Percentiles rank a stretch among this genome's conserved stretches.
phyloP scores from a whole-genome alignment of 2,113 vertebrate genomes.

The Microcebus murinus region DNA sequence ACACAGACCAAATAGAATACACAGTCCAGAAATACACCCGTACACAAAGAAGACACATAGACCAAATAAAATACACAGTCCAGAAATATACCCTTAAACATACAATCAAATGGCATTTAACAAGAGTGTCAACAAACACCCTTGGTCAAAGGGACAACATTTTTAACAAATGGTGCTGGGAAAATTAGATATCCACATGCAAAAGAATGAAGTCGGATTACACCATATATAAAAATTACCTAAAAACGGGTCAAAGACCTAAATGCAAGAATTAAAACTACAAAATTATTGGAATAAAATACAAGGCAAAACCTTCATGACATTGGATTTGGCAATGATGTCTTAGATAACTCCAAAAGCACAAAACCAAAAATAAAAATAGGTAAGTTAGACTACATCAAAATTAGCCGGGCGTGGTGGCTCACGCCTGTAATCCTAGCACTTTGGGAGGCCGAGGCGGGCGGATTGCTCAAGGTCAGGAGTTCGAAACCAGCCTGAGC shows the following conservation, averaged over 20 bases:
- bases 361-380: background rate
- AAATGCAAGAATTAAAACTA: background rate
- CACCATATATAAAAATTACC: background rate
- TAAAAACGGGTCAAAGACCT: background rate
- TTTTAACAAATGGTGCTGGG: background rate
- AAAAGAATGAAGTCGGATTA: background rate
- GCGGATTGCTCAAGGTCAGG: no score
- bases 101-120: background rate
- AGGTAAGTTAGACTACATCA: background rate
- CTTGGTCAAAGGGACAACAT: background rate
- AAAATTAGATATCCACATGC: background rate
- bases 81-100: background rate
- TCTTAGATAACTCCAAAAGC: background rate
- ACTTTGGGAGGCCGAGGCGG: no score
- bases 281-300: background rate
- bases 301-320: background rate
- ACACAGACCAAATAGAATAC: background rate
- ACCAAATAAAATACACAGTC: background rate
- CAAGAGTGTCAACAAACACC: background rate
- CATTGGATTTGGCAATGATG: background rate
- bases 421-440: no score
- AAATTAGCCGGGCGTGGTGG: no score
- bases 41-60: background rate
- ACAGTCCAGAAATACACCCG: background rate
- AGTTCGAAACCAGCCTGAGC: no score